Conservation (phyloP, 2,113 vertebrate genomes). For the Verasper variegatus region DNA sequence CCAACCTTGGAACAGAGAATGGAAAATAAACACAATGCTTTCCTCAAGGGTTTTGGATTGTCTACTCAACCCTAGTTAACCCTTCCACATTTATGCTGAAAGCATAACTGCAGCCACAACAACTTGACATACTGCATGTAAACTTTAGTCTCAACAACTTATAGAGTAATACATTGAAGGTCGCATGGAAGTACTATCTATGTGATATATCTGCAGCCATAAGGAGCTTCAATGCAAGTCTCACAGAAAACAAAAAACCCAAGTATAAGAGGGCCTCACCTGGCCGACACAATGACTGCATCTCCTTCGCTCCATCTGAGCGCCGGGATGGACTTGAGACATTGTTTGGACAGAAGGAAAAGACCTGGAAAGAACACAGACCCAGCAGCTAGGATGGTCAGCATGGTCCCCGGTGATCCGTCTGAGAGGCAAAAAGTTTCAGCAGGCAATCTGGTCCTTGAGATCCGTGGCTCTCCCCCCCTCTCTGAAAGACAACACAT, state of each 20-base stretch:
- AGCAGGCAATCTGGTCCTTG: conserved; percentile 67
- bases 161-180: too few species aligned
- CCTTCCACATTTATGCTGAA: too few species aligned
- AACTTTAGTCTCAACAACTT: too few species aligned
- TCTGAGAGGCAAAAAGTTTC: conserved; percentile 57
- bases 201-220: too few species aligned
- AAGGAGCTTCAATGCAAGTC: too few species aligned
- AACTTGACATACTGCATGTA: too few species aligned
- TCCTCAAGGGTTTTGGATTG: conserved; percentile 9
- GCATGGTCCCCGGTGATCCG: conserved; percentile 81
- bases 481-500: conserved; percentile 57
- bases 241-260: too few species aligned
- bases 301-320: conserved; percentile 90
- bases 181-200: too few species aligned
- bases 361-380: conserved; percentile 91
- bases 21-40: background rate
- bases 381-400: conserved; percentile 88
- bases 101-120: too few species aligned
- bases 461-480: conserved; percentile 53
- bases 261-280: conserved; percentile 71
- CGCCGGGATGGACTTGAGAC: conserved; percentile 85
- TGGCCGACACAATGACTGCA: conserved; percentile 89
- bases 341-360: conserved; percentile 89
- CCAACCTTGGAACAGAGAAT: conserved; percentile 78
- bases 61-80: background rate